A percentile compares a stretch with the other conserved stretches of the same genome.
Conservation (phyloP, 2,113 vertebrate species). For the Melanerpes aurifrons region DNA sequence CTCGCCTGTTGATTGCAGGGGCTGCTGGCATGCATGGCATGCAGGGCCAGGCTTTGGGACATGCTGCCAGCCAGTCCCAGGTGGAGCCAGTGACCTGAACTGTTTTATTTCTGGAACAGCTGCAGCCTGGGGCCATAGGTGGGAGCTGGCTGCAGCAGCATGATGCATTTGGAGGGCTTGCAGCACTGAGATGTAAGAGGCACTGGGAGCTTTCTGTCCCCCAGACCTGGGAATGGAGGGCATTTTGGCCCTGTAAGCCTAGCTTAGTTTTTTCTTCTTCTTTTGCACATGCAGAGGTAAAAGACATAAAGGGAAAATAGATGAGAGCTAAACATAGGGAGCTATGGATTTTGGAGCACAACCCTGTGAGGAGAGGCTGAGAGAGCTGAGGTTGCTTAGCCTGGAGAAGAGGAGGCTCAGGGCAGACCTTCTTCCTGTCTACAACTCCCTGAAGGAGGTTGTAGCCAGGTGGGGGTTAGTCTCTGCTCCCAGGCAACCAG, state of each 20-base stretch:
- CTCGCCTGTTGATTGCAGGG: background rate
- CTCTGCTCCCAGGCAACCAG: too few species aligned
- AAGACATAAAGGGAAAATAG: too few species aligned
- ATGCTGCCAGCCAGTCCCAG: background rate
- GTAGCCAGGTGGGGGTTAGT: too few species aligned
- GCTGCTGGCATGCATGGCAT: constrained; percentile 8
- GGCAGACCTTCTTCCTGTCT: too few species aligned
- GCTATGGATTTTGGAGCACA: background rate
- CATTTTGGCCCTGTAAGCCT: background rate
- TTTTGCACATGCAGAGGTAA: background rate
- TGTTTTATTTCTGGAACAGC: background rate
- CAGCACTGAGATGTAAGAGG: background rate
- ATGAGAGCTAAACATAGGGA: too few species aligned
- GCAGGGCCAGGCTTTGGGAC: background rate
- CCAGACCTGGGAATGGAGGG: background rate
- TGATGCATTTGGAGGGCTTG: fast-evolving
- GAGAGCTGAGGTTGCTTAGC: too few species aligned
- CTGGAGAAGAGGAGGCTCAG: too few species aligned
- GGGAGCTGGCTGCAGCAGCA: fast-evolving
- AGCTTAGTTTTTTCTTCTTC: background rate
- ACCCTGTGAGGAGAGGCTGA: too few species aligned
- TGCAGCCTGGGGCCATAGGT: background rate
- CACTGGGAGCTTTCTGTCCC: background rate
- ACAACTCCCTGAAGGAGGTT: too few species aligned
- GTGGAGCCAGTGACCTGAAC: background rate